phyloP scores from a whole-genome alignment of 2,888 invertebrate genomes.

The Syrphus vitripennis region DNA sequence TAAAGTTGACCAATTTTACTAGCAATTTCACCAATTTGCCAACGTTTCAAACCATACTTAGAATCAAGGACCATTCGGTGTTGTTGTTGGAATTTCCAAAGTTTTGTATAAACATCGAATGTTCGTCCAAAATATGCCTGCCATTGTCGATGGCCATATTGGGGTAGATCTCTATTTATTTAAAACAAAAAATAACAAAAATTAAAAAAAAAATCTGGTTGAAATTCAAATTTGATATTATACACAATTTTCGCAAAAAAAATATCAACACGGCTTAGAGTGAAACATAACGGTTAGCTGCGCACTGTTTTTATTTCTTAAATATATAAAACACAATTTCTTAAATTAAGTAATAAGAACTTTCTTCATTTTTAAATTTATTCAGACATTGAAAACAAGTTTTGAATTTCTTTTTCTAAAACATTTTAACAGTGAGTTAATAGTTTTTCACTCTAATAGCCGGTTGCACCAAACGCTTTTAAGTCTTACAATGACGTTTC shows the following conservation, averaged over 20 bases:
- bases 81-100: constrained; percentile 99
- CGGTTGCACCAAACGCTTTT: too few species aligned
- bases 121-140: constrained; percentile 98
- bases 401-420: too few species aligned
- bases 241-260: neutral
- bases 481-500: too few species aligned
- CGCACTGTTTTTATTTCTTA: too few species aligned
- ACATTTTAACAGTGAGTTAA: too few species aligned
- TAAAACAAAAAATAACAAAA: neutral
- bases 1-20: constrained; percentile 99
- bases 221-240: neutral
- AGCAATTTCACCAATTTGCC: constrained; percentile 99
- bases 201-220: neutral
- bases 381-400: too few species aligned
- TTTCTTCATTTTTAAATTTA: too few species aligned
- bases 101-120: constrained; percentile 97
- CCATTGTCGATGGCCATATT: constrained; percentile 99
- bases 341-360: too few species aligned
- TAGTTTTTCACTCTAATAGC: too few species aligned
- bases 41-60: constrained; percentile 96
- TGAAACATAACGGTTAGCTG: too few species aligned
- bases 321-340: too few species aligned
- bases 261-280: too few species aligned
- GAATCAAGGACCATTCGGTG: constrained; percentile 94
- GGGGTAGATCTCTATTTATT: constrained; percentile 93